Evolutionary conservation across 2,888 invertebrate genomes (phyloP).

Genomic region (Azorinus chamasolen): DNA sequence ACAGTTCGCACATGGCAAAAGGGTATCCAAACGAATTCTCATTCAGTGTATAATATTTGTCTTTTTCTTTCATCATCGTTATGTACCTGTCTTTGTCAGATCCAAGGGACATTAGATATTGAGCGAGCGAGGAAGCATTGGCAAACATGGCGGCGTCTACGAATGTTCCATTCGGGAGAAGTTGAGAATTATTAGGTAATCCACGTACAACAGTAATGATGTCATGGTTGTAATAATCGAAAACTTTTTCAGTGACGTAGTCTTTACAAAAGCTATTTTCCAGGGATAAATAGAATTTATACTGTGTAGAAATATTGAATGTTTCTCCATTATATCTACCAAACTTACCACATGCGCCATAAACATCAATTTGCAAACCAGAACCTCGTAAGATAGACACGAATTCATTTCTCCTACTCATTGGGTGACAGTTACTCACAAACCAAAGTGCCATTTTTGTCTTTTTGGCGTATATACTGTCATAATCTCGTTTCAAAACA

Average conservation of each 20-base stretch:
- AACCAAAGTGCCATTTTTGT: slow-evolving; percentile 21
- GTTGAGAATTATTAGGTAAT: slow-evolving; percentile 35
- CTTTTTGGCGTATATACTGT: slow-evolving; percentile 12
- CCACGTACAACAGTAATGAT: slow-evolving; percentile 56
- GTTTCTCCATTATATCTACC: too few species aligned
- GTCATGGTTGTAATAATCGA: slow-evolving; percentile 40
- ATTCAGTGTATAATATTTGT: slow-evolving; percentile 16
- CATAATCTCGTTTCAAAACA: slow-evolving; percentile 1
- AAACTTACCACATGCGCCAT: not conserved
- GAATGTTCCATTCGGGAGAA: slow-evolving; percentile 39
- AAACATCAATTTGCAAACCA: slow-evolving; percentile 10
- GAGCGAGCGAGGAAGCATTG: slow-evolving; percentile 46
- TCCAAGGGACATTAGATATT: slow-evolving; percentile 43
- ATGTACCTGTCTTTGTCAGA: slow-evolving; percentile 51
- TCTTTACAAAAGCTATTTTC: slow-evolving; percentile 65
- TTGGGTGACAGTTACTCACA: slow-evolving; percentile 14
- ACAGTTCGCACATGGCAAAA: slow-evolving; percentile 12
- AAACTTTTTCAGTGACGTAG: slow-evolving; percentile 66
- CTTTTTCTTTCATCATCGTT: slow-evolving; percentile 47
- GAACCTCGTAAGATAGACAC: not conserved
- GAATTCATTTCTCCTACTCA: not conserved
- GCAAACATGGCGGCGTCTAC: slow-evolving; percentile 12
- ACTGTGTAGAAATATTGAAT: slow-evolving; percentile 60
- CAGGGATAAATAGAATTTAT: too few species aligned
- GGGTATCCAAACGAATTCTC: not conserved